Evolutionary conservation across 2,113 vertebrate species (phyloP).

Genomic region (Clarias batrachus): DNA sequence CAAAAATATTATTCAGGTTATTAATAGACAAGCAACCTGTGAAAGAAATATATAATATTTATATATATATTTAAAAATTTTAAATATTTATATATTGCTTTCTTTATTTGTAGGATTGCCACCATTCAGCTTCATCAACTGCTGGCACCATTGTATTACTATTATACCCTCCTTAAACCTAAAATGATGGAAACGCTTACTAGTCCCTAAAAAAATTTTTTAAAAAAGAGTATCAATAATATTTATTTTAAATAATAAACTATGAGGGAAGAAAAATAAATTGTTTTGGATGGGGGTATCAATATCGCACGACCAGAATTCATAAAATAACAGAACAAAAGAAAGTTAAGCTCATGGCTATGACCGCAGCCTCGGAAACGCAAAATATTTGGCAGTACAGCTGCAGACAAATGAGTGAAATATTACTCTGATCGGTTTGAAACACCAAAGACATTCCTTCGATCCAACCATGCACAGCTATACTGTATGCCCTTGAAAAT

Average conservation of each 20-base stretch:
- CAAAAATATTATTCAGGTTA: not conserved
- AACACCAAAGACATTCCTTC: not conserved
- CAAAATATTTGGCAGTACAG: not conserved
- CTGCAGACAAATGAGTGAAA: not conserved
- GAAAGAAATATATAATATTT: not conserved
- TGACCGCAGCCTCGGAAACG: not conserved
- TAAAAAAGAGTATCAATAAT: not conserved
- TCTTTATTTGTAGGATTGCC: no score
- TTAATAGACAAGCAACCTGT: not conserved
- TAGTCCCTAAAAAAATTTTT: no score
- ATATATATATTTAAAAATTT: no score
- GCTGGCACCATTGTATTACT: not conserved
- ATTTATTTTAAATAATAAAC: not conserved
- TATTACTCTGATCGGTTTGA: not conserved
- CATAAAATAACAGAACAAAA: not conserved
- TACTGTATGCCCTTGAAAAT: constrained; percentile 1
- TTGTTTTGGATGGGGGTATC: no score
- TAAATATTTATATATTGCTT: no score
- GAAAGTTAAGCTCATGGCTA: not conserved
- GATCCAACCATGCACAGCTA: not conserved
- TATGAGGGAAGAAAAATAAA: not conserved
- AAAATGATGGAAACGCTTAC: not conserved
- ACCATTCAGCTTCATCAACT: no score
- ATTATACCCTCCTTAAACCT: not conserved
- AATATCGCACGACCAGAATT: not conserved